Evolutionary conservation across 2,888 invertebrate species (phyloP).

Genomic region (Neocrepidodera transversa): DNA sequence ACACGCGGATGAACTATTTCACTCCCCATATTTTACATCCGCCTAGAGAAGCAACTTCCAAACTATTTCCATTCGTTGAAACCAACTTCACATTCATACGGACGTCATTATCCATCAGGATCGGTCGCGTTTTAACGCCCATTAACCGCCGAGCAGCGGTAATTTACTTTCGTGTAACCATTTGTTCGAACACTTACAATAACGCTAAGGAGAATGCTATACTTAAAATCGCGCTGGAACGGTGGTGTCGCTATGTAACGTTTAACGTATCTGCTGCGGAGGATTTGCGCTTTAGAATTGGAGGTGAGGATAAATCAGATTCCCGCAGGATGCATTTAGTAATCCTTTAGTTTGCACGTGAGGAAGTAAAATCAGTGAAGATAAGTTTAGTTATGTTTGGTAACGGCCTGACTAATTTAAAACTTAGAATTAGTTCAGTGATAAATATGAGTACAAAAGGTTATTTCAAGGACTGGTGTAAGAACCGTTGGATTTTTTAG

Average conservation of each 20-base stretch:
- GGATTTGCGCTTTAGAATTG: not conserved
- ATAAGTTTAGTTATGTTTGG: no score
- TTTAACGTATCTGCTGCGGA: conserved; percentile 2
- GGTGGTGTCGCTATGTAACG: conserved; percentile 7
- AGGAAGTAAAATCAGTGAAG: no score
- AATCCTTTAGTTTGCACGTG: not conserved
- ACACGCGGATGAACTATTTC: conserved; percentile 2
- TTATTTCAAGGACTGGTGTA: no score
- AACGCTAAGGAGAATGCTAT: conserved; percentile 21
- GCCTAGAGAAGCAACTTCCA: not conserved
- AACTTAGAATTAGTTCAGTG: no score
- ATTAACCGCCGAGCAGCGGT: conserved; percentile 32
- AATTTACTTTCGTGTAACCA: conserved; percentile 33
- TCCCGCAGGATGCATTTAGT: conserved; percentile 5
- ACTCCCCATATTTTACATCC: conserved; percentile 11
- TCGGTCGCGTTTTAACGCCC: conserved; percentile 32
- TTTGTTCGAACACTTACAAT: conserved; percentile 20
- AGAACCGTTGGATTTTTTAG: no score
- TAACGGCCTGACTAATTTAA: no score
- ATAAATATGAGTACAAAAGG: no score
- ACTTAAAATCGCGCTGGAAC: not conserved
- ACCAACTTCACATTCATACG: conserved; percentile 27
- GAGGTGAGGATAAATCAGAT: conserved; percentile 7
- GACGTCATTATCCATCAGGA: conserved; percentile 30
- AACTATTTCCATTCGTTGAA: conserved; percentile 23